Evolutionary conservation across 2,888 invertebrate genomes (phyloP), one percentile per base, ranked within the genome.

Genomic region (Pollenia amentaria): DNA sequence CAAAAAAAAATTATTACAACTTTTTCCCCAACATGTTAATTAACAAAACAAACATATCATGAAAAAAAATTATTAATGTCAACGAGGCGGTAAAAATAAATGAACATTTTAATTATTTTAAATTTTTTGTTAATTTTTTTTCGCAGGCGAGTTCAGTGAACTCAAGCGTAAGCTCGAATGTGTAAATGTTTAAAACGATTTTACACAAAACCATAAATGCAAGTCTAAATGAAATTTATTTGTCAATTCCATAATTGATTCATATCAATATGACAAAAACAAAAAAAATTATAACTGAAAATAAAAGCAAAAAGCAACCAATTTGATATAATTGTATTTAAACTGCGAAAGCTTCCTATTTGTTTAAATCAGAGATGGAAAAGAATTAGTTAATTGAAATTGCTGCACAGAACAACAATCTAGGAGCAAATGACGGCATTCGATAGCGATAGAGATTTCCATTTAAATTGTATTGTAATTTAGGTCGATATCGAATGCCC

Each of bases 211-310:
- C 53, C 65, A 38, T 51, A 62, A 42, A 60, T 62, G 12, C 38
- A 51, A 51, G 76, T 16, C 21, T 38, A 73, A 55, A 55, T 73
- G 18, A 73, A 72, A 72, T 80, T 48, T 69, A 75, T 82, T 75
- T 86, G 86, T 76, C 78, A 76, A 83, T 83, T 86, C 40, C 79
- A 70, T 57, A 76, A 86, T 75, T 83, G 82, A 78, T 72, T 67
- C 65, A 78, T 16, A 57, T 48, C 12, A 29, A 29, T 6, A 29
- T 29, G 29, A 55, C 16, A 62, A 55, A 64, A 75, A n/a, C 42
- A 21, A 75, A 42, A 16, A 46, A 11, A 46, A 65, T 42, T 65
- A 73, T 51, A 55, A 73, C 29, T 29, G 51, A 16, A 38, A 65
- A 64, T 12, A 44, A 60, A 46, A 65, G 7, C 16, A 42, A 64